Base-by-base conservation (phyloP, 2,888 invertebrate genomes). In the Spodoptera littoralis region DNA sequence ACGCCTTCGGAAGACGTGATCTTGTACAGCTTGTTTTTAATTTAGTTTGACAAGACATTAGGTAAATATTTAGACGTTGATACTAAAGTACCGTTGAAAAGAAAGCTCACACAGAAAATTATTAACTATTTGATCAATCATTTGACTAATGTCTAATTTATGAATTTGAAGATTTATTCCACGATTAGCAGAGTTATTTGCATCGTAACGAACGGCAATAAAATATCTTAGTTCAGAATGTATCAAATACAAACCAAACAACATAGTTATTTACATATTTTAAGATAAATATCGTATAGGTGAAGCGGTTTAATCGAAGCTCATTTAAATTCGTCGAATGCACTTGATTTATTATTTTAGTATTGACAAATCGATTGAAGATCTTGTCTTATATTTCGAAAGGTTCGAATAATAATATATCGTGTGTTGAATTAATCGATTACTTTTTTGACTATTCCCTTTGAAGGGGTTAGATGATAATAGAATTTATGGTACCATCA, bases 331-430 rank as follows among this genome's bases (percentile, higher is more conserved):
- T 69, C 74, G 76, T 62, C 66, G 74, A 72, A 62, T 73, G 67
- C 73, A 60, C 70, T 72, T 80, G 78, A 80, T 80, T 78, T 75
- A 80, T 79, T 78, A 71, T 68, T 79, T 73, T 64, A 60, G 66
- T 73, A 73, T 75, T 78, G 79, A 80, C 79, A 80, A 80, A 80
- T 78, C 67, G 74, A 56, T 71, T 56, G 24, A 24, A 78, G 78
- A 80, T 80, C 68, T 71, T 71, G 75, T 78, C 64, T 71, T 57
- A 59, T 48, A 64, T 70, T 76, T 71, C 65, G 55, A 74, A 70
- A 73, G 64, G 72, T 63, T 63, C 13, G 41, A 60, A 65, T 60
- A 60, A 65, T 60, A 60, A 60, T 54, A 63, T 65, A 60, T 60
- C 48, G 36, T 63, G 54, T 50, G 73, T 67, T 61, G 59, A 70